Conservation (phyloP, 2,113 vertebrate species). For the Larimichthys polyactis region DNA sequence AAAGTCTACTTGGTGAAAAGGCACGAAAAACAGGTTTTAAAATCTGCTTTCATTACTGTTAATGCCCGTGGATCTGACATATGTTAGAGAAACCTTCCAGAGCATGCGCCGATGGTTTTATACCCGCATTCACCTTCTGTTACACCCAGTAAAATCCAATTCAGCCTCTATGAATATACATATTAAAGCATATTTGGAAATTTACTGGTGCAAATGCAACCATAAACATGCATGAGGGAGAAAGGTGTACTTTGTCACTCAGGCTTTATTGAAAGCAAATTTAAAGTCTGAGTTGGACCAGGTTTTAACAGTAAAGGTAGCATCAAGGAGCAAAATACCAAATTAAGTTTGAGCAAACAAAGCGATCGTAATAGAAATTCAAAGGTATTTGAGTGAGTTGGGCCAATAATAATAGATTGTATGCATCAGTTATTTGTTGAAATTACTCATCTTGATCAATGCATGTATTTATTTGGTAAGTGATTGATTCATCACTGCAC, state of each 20-base stretch:
- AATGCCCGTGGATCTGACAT: not conserved
- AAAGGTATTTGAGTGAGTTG: slow-evolving; percentile 5
- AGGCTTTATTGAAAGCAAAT: not conserved
- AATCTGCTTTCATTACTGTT: slow-evolving; percentile 1
- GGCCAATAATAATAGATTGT: no score
- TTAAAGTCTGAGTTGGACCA: not conserved
- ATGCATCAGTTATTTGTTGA: not conserved
- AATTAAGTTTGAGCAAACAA: not conserved
- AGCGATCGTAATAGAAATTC: not conserved
- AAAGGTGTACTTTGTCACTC: not conserved
- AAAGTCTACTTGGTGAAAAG: not conserved
- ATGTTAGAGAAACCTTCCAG: not conserved
- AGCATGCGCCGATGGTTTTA: not conserved
- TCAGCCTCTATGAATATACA: not conserved
- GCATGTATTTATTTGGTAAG: not conserved
- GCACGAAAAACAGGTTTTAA: not conserved
- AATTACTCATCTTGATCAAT: slow-evolving; percentile 22
- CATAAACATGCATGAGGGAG: not conserved
- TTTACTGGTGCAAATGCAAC: slow-evolving; percentile 5
- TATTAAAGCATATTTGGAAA: slow-evolving; percentile 1
- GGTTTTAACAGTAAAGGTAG: not conserved
- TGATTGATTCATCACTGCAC: not conserved
- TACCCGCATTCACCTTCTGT: slow-evolving; percentile 3
- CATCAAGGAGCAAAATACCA: not conserved
- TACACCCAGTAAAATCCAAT: not conserved